These are phyloP conservation scores for Peribatodes rhomboidaria DNA, from an alignment of 2,888 invertebrate species.

Conservation along the genomic window DNA sequence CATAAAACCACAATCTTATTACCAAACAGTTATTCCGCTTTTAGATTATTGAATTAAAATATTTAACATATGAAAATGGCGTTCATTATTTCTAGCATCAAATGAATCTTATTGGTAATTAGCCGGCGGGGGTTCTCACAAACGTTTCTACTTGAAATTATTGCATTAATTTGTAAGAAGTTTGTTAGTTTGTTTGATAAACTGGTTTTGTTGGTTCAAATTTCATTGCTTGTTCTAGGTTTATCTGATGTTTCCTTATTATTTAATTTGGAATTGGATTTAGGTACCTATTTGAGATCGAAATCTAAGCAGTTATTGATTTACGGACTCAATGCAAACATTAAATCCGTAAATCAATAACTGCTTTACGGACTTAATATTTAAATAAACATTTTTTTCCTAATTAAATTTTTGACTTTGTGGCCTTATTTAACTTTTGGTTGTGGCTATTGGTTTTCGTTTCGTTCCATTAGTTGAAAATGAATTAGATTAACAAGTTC, in stretches of 20 bases:
- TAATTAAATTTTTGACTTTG: too few species aligned
- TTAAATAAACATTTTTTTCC: too few species aligned
- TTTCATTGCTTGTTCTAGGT: conserved; percentile 18
- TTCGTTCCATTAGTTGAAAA: too few species aligned
- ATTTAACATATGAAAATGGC: conserved; percentile 36
- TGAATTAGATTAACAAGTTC: too few species aligned
- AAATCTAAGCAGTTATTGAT: neutral
- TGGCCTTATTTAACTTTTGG: too few species aligned
- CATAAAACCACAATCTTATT: conserved; percentile 29
- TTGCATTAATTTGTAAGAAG: conserved; percentile 29
- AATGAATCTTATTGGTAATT: conserved; percentile 42
- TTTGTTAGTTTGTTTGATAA: conserved; percentile 19
- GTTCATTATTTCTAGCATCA: conserved; percentile 35
- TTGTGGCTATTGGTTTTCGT: too few species aligned
- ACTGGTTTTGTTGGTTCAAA: conserved; percentile 22
- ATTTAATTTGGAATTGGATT: conserved; percentile 14
- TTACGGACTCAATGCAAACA: too few species aligned
- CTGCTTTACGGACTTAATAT: too few species aligned
- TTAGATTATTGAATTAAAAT: conserved; percentile 46
- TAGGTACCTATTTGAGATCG: neutral
- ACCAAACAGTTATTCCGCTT: conserved; percentile 37
- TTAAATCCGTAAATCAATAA: too few species aligned
- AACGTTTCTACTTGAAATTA: conserved; percentile 32
- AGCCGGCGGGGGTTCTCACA: conserved; percentile 39
- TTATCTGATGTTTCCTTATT: conserved; percentile 24